Evolutionary conservation across 2,797 vertebrate genomes (phyloP).

Genomic region (Amazonetta brasiliensis): DNA sequence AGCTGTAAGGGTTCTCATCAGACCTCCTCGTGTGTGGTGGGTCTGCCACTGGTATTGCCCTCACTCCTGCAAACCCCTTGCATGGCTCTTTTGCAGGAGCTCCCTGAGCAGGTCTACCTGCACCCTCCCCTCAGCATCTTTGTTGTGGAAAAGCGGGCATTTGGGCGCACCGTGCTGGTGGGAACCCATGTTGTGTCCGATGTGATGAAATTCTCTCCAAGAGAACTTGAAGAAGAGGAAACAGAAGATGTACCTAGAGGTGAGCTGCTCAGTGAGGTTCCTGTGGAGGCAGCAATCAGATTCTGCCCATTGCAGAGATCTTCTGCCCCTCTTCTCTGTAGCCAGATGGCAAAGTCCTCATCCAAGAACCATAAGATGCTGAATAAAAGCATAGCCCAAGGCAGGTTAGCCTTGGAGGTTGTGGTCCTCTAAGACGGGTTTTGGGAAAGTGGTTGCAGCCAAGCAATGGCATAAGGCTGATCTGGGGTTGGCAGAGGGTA

Average conservation of each 20-base stretch:
- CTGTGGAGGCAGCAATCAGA: neutral
- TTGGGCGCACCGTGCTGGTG: slow-evolving; percentile 89
- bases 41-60: neutral
- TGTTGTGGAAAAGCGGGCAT: slow-evolving; percentile 89
- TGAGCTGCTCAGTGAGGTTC: slow-evolving; percentile 23
- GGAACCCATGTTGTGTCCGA: slow-evolving; percentile 87
- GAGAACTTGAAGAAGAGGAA: slow-evolving; percentile 82
- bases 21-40: fast-evolving
- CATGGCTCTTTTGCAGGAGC: slow-evolving; percentile 79
- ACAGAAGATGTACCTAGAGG: slow-evolving; percentile 45
- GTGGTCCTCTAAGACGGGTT: neutral
- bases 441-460: neutral
- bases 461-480: neutral
- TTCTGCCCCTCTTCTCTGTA: neutral
- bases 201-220: slow-evolving; percentile 87
- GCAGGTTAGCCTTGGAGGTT: neutral
- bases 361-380: neutral
- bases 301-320: neutral
- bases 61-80: neutral
- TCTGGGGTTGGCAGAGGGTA: neutral
- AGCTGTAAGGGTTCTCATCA: neutral
- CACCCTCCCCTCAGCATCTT: slow-evolving; percentile 94
- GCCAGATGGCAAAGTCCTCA: neutral
- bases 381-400: neutral
- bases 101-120: slow-evolving; percentile 91